Percentiles rank a stretch among this genome's conserved stretches.
These are phyloP conservation scores for Xanthia togata DNA, from an alignment of 2,888 invertebrate species.

Conservation along the genomic window DNA sequence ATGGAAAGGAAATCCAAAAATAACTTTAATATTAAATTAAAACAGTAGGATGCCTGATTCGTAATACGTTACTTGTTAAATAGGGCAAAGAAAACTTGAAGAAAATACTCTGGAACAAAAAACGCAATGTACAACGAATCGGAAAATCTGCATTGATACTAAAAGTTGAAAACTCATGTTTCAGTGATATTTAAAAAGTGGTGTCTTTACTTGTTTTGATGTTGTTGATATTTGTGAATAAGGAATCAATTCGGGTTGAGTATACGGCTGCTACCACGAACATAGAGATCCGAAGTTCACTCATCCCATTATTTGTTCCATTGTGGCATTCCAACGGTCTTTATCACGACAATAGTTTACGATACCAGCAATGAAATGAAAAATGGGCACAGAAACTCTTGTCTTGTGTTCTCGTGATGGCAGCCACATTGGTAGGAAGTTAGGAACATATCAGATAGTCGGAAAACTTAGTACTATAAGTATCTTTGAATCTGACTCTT, in stretches of 20 bases:
- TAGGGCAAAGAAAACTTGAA: conserved; percentile 6
- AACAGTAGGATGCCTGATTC: conserved; percentile 49
- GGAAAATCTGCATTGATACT: conserved; percentile 64
- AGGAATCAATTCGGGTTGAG: conserved; percentile 87
- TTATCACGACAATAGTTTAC: conserved; percentile 13
- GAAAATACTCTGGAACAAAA: conserved; percentile 29
- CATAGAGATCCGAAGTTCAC: conserved; percentile 9
- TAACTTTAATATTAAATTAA: conserved; percentile 18
- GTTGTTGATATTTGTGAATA: conserved; percentile 89
- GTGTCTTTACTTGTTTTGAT: conserved; percentile 89
- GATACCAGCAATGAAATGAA: conserved; percentile 30
- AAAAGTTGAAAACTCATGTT: conserved; percentile 61
- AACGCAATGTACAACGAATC: conserved; percentile 65
- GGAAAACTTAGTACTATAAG: conserved; percentile 89
- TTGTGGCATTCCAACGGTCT: conserved; percentile 27
- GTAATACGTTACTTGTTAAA: conserved; percentile 52
- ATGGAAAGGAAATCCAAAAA: conserved; percentile 35
- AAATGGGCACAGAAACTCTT: not conserved
- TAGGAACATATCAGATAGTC: conserved; percentile 87
- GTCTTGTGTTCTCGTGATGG: conserved; percentile 51
- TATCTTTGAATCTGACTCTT: conserved; percentile 87
- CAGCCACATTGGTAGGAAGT: conserved; percentile 72
- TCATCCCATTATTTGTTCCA: conserved; percentile 24
- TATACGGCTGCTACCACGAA: conserved; percentile 55
- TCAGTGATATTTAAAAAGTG: conserved; percentile 73